Evolutionary conservation across 2,113 vertebrate genomes (phyloP).

Genomic region (Channa argus): DNA sequence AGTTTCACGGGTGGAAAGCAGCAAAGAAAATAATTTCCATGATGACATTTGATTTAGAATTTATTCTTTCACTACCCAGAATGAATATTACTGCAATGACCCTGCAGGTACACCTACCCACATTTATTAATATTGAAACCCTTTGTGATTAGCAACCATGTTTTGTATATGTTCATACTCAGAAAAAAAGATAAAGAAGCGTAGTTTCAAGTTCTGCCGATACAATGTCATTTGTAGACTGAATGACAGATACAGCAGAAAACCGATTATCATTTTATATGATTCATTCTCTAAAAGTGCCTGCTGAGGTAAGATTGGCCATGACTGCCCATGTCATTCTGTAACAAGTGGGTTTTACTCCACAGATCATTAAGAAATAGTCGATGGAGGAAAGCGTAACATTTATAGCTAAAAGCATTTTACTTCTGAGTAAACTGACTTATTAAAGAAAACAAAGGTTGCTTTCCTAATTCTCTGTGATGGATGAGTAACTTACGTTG

Average conservation of each 20-base stretch:
- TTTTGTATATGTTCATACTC: conserved; percentile 34
- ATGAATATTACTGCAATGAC: conserved; percentile 46
- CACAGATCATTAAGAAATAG: conserved; percentile 22
- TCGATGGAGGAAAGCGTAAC: neutral
- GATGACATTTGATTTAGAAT: conserved; percentile 32
- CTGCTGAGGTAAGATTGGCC: conserved; percentile 25
- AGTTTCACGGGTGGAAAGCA: conserved; percentile 44
- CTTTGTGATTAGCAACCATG: conserved; percentile 41
- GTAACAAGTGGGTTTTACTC: conserved; percentile 43
- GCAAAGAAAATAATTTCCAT: conserved; percentile 39
- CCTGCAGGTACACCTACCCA: conserved; percentile 24
- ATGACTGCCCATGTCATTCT: conserved; percentile 27
- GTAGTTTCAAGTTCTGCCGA: conserved; percentile 45
- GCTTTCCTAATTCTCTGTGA: neutral
- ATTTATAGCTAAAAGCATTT: conserved; percentile 1
- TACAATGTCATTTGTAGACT: conserved; percentile 51
- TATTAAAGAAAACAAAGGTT: no score
- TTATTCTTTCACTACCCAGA: conserved; percentile 37
- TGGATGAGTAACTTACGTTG: conserved; percentile 20
- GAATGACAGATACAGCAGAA: conserved; percentile 41
- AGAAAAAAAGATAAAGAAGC: conserved; percentile 26
- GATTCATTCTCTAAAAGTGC: conserved; percentile 45
- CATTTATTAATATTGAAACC: conserved; percentile 71
- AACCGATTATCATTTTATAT: conserved; percentile 25
- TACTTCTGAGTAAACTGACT: neutral